A percentile compares a stretch with the other conserved stretches of the same genome.
Conservation (phyloP, 2,888 invertebrate species). For the Chaitophorus viminalis region DNA sequence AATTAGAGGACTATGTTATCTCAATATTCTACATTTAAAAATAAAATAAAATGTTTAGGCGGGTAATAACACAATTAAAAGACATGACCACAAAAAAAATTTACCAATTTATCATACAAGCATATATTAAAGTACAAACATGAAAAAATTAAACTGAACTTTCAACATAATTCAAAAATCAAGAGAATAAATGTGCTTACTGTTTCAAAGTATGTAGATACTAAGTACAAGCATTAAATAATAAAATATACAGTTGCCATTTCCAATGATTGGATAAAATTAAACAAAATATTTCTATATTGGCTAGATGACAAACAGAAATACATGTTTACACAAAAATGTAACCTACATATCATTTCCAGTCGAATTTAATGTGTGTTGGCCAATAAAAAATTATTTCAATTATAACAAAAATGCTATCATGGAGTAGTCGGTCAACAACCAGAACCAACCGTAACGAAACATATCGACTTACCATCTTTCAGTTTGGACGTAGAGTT, state of each 20-base stretch:
- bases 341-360: not conserved
- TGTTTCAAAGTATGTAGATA: too few relatives aligned
- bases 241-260: not conserved
- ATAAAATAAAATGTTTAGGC: too few relatives aligned
- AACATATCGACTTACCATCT: slow-evolving; percentile 65
- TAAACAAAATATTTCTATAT: not conserved
- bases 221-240: not conserved
- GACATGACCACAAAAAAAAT: too few relatives aligned
- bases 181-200: too few relatives aligned
- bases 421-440: not conserved
- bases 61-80: too few relatives aligned
- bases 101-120: too few relatives aligned
- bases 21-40: too few relatives aligned
- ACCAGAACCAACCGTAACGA: not conserved
- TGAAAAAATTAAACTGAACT: too few relatives aligned
- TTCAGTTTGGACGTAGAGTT: slow-evolving; percentile 66
- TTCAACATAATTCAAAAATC: too few relatives aligned
- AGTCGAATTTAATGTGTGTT: too few relatives aligned
- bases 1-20: too few relatives aligned
- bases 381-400: not conserved
- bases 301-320: not conserved
- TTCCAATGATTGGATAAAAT: not conserved
- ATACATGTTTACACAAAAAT: slow-evolving; percentile 1
- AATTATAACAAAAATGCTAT: not conserved
- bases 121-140: too few relatives aligned